These are phyloP conservation scores for Drosophila novamexicana DNA, from an alignment of 1,140 invertebrate genomes.

Conservation along the genomic window DNA sequence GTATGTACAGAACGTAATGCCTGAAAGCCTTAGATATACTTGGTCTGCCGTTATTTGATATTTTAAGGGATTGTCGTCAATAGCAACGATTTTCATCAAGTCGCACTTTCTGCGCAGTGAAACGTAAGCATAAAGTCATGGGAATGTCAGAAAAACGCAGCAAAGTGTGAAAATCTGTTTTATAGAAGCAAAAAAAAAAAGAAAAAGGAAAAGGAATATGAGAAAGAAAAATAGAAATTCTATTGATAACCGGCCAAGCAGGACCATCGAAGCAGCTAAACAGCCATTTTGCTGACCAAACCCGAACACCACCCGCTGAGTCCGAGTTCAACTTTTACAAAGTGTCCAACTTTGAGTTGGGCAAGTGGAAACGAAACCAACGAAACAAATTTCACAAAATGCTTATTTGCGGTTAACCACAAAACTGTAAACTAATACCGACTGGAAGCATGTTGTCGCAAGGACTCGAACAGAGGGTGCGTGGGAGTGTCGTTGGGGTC, in stretches of 20 bases:
- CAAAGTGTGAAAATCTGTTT: conserved; percentile 51
- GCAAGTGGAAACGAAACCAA: conserved; percentile 52
- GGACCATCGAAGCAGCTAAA: conserved; percentile 27
- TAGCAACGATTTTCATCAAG: conserved; percentile 18
- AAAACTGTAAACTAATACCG: conserved; percentile 72
- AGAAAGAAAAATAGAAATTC: conserved; percentile 35
- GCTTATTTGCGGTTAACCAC: conserved; percentile 77
- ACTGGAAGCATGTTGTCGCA: conserved; percentile 22
- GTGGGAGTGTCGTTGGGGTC: background rate
- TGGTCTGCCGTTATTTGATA: background rate
- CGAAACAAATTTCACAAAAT: conserved; percentile 74
- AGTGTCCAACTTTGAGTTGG: conserved; percentile 59
- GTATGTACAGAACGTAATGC: no score
- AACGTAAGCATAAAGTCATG: conserved; percentile 32
- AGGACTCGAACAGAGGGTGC: background rate
- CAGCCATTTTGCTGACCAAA: conserved; percentile 20
- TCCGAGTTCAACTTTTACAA: conserved; percentile 58
- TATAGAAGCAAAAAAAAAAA: conserved; percentile 1
- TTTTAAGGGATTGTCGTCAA: conserved; percentile 4
- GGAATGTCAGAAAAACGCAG: conserved; percentile 29
- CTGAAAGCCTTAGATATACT: background rate
- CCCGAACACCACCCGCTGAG: conserved; percentile 10
- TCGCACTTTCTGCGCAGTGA: conserved; percentile 33
- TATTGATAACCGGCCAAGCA: conserved; percentile 46
- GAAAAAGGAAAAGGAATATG: conserved; percentile 17